phyloP scores from a whole-genome alignment of 2,113 vertebrate genomes.

The Xiphophorus maculatus region DNA sequence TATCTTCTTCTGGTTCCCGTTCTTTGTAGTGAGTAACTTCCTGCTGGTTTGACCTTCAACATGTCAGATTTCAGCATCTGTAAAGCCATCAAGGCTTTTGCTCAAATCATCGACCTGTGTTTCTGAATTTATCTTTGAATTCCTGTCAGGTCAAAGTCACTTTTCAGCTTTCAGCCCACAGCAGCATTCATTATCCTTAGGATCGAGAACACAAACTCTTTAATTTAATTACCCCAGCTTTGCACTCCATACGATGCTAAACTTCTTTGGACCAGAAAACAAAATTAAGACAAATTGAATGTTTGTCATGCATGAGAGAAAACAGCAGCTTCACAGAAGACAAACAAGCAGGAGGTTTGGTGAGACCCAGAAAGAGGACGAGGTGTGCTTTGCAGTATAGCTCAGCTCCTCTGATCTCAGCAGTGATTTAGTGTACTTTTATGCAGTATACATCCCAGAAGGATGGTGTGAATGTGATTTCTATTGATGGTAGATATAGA shows the following conservation, averaged over 20 bases:
- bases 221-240: constrained; percentile 5
- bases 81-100: constrained; percentile 1
- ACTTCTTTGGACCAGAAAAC: constrained; percentile 24
- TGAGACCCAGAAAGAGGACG: constrained; percentile 12
- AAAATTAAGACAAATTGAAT: constrained; percentile 27
- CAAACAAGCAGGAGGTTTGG: constrained; percentile 6
- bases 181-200: background rate
- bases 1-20: background rate
- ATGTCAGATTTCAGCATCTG: background rate
- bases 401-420: constrained; percentile 19
- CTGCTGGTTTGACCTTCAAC: background rate
- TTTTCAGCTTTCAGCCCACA: background rate
- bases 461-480: constrained; percentile 29
- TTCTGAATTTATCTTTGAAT: background rate
- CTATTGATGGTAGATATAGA: constrained; percentile 15
- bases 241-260: constrained; percentile 11
- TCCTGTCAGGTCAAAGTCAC: background rate
- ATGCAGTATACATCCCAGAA: constrained; percentile 34
- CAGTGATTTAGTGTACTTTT: constrained; percentile 42
- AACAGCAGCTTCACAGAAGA: constrained; percentile 11
- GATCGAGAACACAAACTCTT: constrained; percentile 12
- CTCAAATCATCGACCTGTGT: background rate
- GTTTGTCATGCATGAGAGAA: constrained; percentile 33
- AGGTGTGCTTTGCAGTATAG: background rate
- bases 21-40: background rate